Evolutionary conservation across 2,113 vertebrate species (phyloP), one percentile per base, ranked within the genome.

Genomic region (Nothocercus nigrocapillus): DNA sequence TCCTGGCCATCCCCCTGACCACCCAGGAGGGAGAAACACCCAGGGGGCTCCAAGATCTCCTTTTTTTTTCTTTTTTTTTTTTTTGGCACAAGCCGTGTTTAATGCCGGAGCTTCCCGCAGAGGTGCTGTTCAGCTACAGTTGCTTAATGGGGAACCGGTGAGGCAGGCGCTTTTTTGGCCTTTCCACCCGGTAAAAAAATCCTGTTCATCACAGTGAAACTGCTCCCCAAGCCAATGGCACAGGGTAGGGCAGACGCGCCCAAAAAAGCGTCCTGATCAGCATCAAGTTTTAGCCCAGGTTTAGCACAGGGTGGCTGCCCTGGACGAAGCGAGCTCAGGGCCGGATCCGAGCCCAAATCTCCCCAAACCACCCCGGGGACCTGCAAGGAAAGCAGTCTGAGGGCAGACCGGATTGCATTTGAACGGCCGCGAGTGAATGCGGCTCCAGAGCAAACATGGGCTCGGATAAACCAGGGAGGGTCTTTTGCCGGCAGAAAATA

Each of bases 21-120:
- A 98, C 98, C 98, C 98, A 99, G 98, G 97, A 97, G 98, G 98
- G 80, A 97, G 97, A 45, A 82, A 77, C 9, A 64, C 51, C 92
- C 51, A 67, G 93, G 85, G 94, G 67, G 40, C 86, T 44, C 61
- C 53, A 22, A 7, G n/a, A 56, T 85, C 90, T 93, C 82, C 49
- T 54, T 28, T 25, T 92, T 93, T 80, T 49, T 47, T 47, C 22
- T 49, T 22, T 54, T 54, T 49, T 24, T 49, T 28, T 92, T 90
- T 85, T 53, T 66, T 80, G 85, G 68, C 45, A 89, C 69, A 14
- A 82, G 58, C 54, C 25, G 78, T 36, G 45, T 58, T 90, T 86
- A 88, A 94, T 89, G 59, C 32, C 66, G 19, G 17, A 42, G 38
- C 66, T 94, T 94, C 82, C 93, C 73, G 20, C 92, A 91, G 90